These are phyloP conservation scores for Synaphobranchus kaupii DNA, from an alignment of 2,797 vertebrate species.

Conservation along the genomic window DNA sequence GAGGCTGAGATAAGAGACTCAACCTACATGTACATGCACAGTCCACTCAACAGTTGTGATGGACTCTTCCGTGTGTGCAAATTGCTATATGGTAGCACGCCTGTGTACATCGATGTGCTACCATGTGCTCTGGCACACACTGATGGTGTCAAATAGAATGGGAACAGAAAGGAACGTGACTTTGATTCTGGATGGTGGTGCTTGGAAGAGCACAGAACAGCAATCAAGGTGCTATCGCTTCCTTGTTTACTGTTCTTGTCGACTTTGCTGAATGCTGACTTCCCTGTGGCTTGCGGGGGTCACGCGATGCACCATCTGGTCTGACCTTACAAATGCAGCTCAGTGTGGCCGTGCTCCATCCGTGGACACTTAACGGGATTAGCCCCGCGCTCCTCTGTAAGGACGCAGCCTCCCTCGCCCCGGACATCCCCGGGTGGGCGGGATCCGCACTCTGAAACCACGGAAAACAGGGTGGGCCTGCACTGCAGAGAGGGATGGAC, in stretches of 20 bases:
- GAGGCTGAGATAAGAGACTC: no score
- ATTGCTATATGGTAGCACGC: no score
- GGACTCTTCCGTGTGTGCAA: no score
- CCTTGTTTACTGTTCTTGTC: constrained; percentile 3
- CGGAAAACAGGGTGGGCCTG: not conserved
- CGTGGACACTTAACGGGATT: constrained; percentile 75
- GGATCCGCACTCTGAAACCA: constrained; percentile 27
- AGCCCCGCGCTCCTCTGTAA: constrained; percentile 59
- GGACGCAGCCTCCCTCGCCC: constrained; percentile 63
- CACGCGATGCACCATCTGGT: constrained; percentile 73
- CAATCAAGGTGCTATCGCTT: not conserved
- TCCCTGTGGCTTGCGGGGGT: constrained; percentile 52
- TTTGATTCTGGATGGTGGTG: not conserved
- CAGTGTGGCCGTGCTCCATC: constrained; percentile 47
- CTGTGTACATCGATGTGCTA: no score
- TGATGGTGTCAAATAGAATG: no score
- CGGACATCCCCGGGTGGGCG: constrained; percentile 54
- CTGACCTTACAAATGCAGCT: constrained; percentile 60
- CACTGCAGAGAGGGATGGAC: not conserved
- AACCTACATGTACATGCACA: no score
- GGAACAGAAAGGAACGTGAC: not conserved
- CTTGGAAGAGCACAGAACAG: constrained; percentile 9
- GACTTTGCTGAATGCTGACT: constrained; percentile 27
- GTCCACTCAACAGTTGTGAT: no score
- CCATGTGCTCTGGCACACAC: no score